Percentiles rank a stretch among this genome's conserved stretches.
Evolutionary conservation across 2,113 vertebrate species (phyloP).

Genomic region (Potamarius usumacintae): DNA sequence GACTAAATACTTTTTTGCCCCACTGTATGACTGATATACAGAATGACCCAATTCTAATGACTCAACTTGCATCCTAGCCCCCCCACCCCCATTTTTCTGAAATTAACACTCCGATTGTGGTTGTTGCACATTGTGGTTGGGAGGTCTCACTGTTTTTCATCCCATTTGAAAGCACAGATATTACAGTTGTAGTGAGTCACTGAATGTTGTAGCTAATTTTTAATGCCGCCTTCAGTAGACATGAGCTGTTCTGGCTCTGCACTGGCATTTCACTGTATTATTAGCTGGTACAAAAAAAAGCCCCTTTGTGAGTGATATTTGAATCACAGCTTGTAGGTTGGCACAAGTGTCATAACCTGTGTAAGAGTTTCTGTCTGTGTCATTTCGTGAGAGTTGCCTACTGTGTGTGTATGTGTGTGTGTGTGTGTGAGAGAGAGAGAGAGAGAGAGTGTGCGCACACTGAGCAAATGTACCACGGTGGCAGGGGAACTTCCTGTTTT

Average conservation of each 20-base stretch:
- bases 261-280: background rate
- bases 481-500: slow-evolving; percentile 27
- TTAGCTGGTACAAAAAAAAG: background rate
- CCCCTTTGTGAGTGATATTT: slow-evolving; percentile 22
- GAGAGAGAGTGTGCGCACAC: background rate
- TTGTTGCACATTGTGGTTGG: background rate
- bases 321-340: slow-evolving; percentile 29
- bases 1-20: too few relatives aligned
- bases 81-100: background rate
- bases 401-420: background rate
- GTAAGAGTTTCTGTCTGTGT: slow-evolving; percentile 31
- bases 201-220: background rate
- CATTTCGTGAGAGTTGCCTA: background rate
- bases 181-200: background rate
- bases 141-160: background rate
- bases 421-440: background rate
- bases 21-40: background rate
- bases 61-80: background rate
- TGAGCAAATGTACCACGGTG: background rate
- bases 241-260: background rate
- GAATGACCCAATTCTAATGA: background rate
- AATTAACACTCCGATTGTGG: background rate
- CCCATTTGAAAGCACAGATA: background rate
- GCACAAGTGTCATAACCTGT: slow-evolving; percentile 20
- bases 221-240: background rate